Evolutionary conservation across 2,888 invertebrate genomes (phyloP).

Genomic region (Patella pellucida): DNA sequence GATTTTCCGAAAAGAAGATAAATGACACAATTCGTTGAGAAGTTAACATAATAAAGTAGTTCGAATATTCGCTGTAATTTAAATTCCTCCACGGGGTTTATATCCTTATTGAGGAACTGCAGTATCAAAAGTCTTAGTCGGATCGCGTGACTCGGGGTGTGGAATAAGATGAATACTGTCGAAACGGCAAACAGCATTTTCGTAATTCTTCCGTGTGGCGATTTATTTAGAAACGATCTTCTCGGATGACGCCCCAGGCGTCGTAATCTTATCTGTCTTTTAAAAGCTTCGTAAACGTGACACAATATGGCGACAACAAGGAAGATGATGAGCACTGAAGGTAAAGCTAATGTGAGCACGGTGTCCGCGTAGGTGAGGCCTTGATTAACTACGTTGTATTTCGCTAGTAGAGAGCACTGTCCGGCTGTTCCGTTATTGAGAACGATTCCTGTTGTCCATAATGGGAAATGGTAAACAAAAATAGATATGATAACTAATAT

Average conservation of each 20-base stretch:
- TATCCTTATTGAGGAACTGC: background rate
- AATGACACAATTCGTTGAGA: conserved; percentile 34
- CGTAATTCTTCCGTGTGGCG: conserved; percentile 26
- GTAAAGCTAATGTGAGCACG: conserved; percentile 35
- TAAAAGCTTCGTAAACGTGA: background rate
- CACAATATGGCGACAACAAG: conserved; percentile 29
- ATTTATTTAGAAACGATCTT: background rate
- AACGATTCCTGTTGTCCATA: conserved; percentile 44
- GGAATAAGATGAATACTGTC: conserved; percentile 12
- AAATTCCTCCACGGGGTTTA: conserved; percentile 12
- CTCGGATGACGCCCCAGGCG: conserved; percentile 6
- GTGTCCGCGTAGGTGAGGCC: conserved; percentile 46
- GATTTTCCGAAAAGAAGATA: conserved; percentile 29
- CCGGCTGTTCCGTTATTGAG: conserved; percentile 10
- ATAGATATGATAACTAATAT: conserved; percentile 36
- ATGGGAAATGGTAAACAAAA: conserved; percentile 47
- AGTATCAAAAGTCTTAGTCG: conserved; percentile 23
- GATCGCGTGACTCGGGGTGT: conserved; percentile 27
- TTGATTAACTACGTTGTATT: conserved; percentile 34
- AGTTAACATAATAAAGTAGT: conserved; percentile 33
- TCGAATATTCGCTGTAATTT: conserved; percentile 33
- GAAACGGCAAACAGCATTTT: conserved; percentile 33
- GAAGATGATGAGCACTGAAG: conserved; percentile 32
- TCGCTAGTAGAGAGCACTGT: conserved; percentile 38
- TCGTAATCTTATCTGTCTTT: background rate